Base-by-base conservation (phyloP, 2,797 vertebrate genomes). In the Crenichthys baileyi region DNA sequence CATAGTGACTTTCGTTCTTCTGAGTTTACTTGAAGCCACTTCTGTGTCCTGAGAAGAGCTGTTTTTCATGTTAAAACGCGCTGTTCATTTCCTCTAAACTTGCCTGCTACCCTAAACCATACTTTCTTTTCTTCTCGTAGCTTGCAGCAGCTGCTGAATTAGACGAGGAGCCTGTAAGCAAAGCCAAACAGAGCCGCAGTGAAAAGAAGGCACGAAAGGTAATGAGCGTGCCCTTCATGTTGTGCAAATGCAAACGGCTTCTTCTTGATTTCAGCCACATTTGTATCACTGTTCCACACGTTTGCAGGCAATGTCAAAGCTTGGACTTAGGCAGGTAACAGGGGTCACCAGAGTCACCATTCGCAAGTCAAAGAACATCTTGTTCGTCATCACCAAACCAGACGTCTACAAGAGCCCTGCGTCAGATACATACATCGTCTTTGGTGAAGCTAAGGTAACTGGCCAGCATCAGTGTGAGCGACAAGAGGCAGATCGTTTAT, bases 121-220 rank as follows among this genome's bases (percentile, higher is more conserved):
- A 15, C 56, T 1, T 46, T 76, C 2, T 61, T 3, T 80, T 36
- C 36, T 78, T 73, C 68, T 18, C 0, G 61, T 84, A 99, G 98
- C 97, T 99, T 83, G 98, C 98, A 2, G 98, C 98, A 79, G 98
- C 98, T 16, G 98, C 98, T 26, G 98, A 99, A 93, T 98, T 99
- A 44, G 98, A 99, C 22, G 98, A 99, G 91, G 98, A 99, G 85
- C 98, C 98, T 3, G 98, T 99, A 84, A 99, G 98, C 96, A 99
- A 99, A 98, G 98, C 98, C 78, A 99, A 99, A 97, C 98, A 99
- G 94, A 99, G 98, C 94, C 95, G 98, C 88, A 99, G 98, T 72
- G 98, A 99, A 94, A 99, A 99, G 96, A 99, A 99, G 85, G 98
- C 98, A 83, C 96, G 98, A 75, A 99, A 99, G 97, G 98, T 99